A percentile compares a stretch with the other conserved stretches of the same genome.
Conservation (phyloP, 92 coral and sea anemone species). For the Porites evermanni region DNA sequence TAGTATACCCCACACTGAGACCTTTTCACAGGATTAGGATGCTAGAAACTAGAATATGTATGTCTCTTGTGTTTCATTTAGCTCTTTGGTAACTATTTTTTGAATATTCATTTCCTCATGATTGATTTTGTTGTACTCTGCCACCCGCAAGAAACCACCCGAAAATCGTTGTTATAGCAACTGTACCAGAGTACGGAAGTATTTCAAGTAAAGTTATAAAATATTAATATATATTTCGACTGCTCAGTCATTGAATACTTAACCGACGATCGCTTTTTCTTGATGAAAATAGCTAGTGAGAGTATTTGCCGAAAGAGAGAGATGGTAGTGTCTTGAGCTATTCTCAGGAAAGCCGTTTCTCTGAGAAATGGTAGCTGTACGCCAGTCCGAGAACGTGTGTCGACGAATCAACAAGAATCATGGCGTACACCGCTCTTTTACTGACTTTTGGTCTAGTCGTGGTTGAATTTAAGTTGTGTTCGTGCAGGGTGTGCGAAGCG, state of each 20-base stretch:
- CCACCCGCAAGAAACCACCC: conserved; percentile 10
- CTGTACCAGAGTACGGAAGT: neutral
- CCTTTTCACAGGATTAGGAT: neutral
- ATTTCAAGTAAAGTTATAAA: conserved; percentile 38
- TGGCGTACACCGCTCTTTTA: conserved; percentile 17
- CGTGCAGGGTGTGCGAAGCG: conserved; percentile 79
- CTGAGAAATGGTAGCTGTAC: conserved; percentile 28
- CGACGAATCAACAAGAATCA: conserved; percentile 9
- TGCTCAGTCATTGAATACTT: neutral
- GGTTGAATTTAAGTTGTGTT: conserved; percentile 11
- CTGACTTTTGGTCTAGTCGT: conserved; percentile 16
- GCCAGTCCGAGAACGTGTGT: conserved; percentile 3
- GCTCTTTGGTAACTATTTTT: neutral
- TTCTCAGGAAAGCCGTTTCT: conserved; percentile 1
- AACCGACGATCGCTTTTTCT: conserved; percentile 6
- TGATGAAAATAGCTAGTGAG: neutral
- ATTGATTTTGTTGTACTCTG: neutral
- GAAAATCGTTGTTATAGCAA: conserved; percentile 35
- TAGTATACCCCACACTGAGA: no score
- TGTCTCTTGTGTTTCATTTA: neutral
- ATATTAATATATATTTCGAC: conserved; percentile 9
- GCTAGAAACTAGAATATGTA: neutral
- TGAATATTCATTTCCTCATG: no score
- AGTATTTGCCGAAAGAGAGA: no score
- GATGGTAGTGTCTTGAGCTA: conserved; percentile 23